These are phyloP conservation scores for Drosophila parvula DNA, from an alignment of 1,140 invertebrate species.

Conservation along the genomic window DNA sequence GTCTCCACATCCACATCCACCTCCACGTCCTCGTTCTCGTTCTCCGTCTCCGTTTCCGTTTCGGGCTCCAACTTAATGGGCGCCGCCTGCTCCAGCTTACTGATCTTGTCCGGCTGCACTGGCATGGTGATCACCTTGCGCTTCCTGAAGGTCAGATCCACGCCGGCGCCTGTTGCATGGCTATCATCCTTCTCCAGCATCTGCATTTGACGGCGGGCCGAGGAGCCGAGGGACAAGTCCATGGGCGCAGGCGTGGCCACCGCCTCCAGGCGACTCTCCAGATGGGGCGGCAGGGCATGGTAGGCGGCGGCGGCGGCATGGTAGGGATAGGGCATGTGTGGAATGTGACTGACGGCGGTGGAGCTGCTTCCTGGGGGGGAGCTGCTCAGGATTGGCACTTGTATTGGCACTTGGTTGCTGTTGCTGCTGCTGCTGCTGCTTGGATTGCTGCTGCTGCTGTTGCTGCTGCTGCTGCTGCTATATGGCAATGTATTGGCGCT, in stretches of 20 bases:
- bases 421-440: conserved; percentile 25
- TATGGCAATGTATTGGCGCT: conserved; percentile 44
- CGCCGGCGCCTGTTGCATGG: conserved; percentile 31
- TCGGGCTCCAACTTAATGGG: conserved; percentile 59
- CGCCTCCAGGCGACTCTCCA: conserved; percentile 45
- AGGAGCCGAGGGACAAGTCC: conserved; percentile 71
- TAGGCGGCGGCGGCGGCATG: conserved; percentile 10
- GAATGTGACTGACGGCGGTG: conserved; percentile 53
- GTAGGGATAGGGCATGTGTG: conserved; percentile 38
- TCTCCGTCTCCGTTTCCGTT: conserved; percentile 37
- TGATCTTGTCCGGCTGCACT: conserved; percentile 56
- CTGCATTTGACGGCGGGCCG: conserved; percentile 56
- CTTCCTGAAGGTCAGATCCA: conserved; percentile 78
- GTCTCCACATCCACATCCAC: conserved; percentile 45
- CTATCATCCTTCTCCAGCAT: conserved; percentile 36
- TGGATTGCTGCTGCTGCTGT: conserved; percentile 6
- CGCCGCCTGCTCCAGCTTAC: conserved; percentile 52
- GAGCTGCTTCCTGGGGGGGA: conserved; percentile 33
- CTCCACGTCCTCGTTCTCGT: conserved; percentile 52
- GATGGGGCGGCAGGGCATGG: conserved; percentile 10
- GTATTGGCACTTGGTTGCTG: conserved; percentile 47
- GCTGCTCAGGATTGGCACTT: conserved; percentile 62
- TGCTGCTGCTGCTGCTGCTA: conserved; percentile 18
- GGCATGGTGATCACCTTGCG: conserved; percentile 59
- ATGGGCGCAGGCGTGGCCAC: conserved; percentile 64